Evolutionary conservation across 2,888 invertebrate genomes (phyloP), one percentile per base, ranked within the genome.

Genomic region (Boloria selene): DNA sequence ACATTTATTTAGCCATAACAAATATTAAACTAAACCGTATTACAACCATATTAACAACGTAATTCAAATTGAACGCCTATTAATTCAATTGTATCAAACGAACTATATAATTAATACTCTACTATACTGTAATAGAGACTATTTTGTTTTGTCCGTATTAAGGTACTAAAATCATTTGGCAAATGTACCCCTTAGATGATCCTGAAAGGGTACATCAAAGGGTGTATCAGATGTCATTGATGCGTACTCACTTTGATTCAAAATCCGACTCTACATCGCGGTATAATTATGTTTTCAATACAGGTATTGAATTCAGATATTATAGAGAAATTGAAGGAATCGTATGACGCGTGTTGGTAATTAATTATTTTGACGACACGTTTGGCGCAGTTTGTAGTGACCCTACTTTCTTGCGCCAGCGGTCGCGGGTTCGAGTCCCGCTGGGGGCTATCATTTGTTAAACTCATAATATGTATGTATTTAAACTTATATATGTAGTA

Each of bases 181-280:
- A 38, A 42, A 14, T 56, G 22, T 61, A 47, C 38, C 10, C 18
- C 13, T 13, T 13, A 51, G 68, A 52, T 68, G 55, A 68, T 70
- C 56, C 54, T 68, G 70, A 70, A 65, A 61, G 64, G 64, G 65
- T 61, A 71, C 70, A 70, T 73, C 71, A 73, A 72, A 72, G 73
- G 64, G 59, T 65, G 65, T 50, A 60, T 63, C 65, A 63, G 71
- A 71, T 71, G 65, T 68, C 71, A 69, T 67, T 69, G 71, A 70
- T 70, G 68, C 70, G 67, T 63, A 63, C 66, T 59, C 62, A 67
- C 67, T 71, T 65, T 69, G 69, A 65, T 52, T 67, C 55, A 60
- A 64, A 64, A 71, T 62, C 67, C 64, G 45, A 60, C 13, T 59
- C 66, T 61, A 31, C 18, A 60, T 60, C 58, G 52, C 26, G 54